Conservation (phyloP, 2,888 invertebrate species). For the Drosophila rellima region DNA sequence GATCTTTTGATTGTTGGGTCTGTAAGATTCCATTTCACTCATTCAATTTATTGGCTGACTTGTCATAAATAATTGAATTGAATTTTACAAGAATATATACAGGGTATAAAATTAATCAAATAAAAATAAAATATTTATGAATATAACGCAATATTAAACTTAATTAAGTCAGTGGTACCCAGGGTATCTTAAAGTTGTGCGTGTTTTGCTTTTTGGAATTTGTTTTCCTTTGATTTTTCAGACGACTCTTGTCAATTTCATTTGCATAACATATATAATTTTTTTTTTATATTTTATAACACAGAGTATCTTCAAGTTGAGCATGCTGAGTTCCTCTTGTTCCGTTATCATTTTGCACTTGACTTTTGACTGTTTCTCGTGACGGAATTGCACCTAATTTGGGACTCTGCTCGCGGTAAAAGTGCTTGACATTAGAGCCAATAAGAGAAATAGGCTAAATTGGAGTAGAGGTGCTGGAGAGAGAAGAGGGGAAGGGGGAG, state of each 20-base stretch:
- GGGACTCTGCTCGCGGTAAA: slow-evolving; percentile 21
- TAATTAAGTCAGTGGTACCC: not conserved
- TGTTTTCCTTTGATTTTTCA: too few relatives aligned
- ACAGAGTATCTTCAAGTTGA: slow-evolving; percentile 8
- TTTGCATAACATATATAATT: not conserved
- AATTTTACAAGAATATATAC: too few relatives aligned
- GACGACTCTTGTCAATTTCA: not conserved
- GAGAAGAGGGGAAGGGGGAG: not conserved
- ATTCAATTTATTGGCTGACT: not conserved
- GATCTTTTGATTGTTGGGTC: too few relatives aligned
- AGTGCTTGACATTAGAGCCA: slow-evolving; percentile 35
- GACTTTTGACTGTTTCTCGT: slow-evolving; percentile 5
- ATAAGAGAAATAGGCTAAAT: slow-evolving; percentile 29
- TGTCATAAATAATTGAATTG: not conserved
- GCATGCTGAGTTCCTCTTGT: not conserved
- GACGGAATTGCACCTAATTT: slow-evolving; percentile 29
- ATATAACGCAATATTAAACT: not conserved
- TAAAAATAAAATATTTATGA: too few relatives aligned
- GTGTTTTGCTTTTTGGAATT: not conserved
- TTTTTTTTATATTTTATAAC: not conserved
- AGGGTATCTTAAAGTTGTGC: not conserved
- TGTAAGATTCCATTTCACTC: too few relatives aligned
- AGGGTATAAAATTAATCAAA: too few relatives aligned
- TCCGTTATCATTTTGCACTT: not conserved
- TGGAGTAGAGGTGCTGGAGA: not conserved